phyloP scores from a whole-genome alignment of 2,797 vertebrate species.

The Acridotheres tristis region DNA sequence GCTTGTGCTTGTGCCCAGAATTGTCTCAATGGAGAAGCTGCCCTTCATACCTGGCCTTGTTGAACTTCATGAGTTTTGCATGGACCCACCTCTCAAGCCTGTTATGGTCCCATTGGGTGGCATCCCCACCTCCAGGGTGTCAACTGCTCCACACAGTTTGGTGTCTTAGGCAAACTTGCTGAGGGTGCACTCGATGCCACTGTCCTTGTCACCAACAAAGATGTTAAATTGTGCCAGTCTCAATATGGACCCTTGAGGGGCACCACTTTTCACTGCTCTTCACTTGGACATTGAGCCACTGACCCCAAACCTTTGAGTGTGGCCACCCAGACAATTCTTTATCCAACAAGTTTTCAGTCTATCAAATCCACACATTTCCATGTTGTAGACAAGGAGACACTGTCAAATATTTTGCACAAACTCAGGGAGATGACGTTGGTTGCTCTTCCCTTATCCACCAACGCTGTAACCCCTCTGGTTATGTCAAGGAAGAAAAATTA shows the following conservation, averaged over 20 bases:
- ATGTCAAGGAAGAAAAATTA: neutral
- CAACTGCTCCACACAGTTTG: neutral
- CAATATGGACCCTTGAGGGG: rapidly evolving
- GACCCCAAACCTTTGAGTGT: neutral
- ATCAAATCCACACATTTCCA: neutral
- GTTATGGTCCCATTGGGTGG: rapidly evolving
- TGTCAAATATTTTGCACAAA: neutral
- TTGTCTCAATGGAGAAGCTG: rapidly evolving
- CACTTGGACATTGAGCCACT: neutral
- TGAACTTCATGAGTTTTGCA: neutral
- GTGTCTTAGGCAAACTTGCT: neutral
- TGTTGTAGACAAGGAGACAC: neutral
- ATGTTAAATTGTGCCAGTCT: neutral
- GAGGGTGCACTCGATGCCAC: neutral
- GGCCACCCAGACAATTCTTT: neutral
- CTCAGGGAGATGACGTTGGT: rapidly evolving
- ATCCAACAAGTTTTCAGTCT: neutral
- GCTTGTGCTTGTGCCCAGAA: neutral
- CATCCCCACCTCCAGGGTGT: neutral
- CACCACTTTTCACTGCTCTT: neutral
- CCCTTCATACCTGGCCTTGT: rapidly evolving
- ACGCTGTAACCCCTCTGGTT: rapidly evolving
- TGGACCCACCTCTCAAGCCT: neutral
- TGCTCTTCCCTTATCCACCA: neutral
- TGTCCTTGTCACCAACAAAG: neutral